Conservation (phyloP, 2,888 invertebrate species). For the Drosophila percnosoma region DNA sequence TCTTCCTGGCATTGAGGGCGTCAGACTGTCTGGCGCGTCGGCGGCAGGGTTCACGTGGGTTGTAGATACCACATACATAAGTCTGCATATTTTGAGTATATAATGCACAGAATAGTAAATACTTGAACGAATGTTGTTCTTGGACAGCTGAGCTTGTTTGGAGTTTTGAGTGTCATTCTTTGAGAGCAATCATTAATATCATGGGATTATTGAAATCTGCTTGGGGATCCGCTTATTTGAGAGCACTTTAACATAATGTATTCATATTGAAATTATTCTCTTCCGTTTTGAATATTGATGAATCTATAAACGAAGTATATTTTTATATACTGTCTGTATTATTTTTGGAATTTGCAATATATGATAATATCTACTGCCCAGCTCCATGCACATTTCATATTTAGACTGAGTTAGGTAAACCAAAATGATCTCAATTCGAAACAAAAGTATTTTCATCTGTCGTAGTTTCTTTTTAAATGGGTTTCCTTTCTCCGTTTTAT, state of each 20-base stretch:
- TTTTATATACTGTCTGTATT: too few species aligned
- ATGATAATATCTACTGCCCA: not conserved
- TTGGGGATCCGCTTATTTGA: slow-evolving; percentile 27
- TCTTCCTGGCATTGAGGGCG: slow-evolving; percentile 58
- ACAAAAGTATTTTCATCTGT: slow-evolving; percentile 16
- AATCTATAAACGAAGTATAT: not conserved
- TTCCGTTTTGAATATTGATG: not conserved
- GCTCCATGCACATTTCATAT: slow-evolving; percentile 6
- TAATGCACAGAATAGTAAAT: slow-evolving; percentile 29
- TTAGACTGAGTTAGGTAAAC: not conserved
- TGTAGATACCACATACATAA: slow-evolving; percentile 21
- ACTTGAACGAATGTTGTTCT: slow-evolving; percentile 28
- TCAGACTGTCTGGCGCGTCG: slow-evolving; percentile 79
- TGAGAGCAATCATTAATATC: slow-evolving; percentile 60
- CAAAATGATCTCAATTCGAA: slow-evolving; percentile 19
- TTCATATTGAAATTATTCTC: not conserved
- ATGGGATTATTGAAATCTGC: slow-evolving; percentile 52
- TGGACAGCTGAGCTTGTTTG: slow-evolving; percentile 2
- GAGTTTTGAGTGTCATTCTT: slow-evolving; percentile 29
- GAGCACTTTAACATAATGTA: slow-evolving; percentile 5
- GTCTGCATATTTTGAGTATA: slow-evolving; percentile 28
- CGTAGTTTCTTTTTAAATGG: slow-evolving; percentile 16
- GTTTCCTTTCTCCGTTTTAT: slow-evolving; percentile 45
- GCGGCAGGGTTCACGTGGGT: slow-evolving; percentile 49
- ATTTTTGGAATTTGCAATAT: too few species aligned